Evolutionary conservation across 1,140 invertebrate genomes (phyloP).

Genomic region (Ganaspis sp.): DNA sequence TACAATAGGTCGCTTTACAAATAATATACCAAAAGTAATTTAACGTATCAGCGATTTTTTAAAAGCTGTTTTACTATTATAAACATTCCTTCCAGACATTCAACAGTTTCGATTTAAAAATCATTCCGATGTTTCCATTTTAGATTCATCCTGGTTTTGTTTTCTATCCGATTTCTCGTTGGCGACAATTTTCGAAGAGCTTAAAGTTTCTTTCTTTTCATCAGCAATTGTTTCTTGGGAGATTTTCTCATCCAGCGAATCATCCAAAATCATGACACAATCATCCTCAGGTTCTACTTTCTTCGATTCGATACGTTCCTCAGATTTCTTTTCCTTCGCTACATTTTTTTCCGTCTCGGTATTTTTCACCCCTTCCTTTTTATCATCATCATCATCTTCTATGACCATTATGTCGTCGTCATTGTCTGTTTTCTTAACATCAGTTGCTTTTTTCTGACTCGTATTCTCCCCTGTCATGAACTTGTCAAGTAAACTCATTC

Average conservation of each 20-base stretch:
- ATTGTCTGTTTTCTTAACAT: background rate
- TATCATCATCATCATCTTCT: constrained; percentile 41
- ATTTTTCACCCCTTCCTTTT: background rate
- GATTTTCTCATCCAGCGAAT: background rate
- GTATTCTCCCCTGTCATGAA: constrained; percentile 40
- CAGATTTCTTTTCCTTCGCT: background rate
- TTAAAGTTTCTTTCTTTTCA: background rate
- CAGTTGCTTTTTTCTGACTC: background rate
- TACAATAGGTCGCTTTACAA: background rate
- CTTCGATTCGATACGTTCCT: background rate
- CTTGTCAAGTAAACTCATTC: constrained; percentile 54
- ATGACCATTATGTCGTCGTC: constrained; percentile 46
- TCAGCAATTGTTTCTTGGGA: background rate
- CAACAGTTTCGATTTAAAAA: background rate
- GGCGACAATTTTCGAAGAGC: background rate
- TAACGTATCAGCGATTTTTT: background rate
- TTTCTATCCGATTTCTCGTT: background rate
- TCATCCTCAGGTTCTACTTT: constrained; percentile 17
- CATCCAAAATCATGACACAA: constrained; percentile 8
- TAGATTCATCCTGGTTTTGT: background rate
- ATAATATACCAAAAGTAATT: background rate
- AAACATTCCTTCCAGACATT: background rate
- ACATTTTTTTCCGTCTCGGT: background rate
- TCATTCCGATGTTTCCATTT: constrained; percentile 27
- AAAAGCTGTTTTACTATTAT: background rate